Evolutionary conservation across 2,888 invertebrate species (phyloP), one percentile per base, ranked within the genome.

Genomic region (Hoplodrina ambigua): DNA sequence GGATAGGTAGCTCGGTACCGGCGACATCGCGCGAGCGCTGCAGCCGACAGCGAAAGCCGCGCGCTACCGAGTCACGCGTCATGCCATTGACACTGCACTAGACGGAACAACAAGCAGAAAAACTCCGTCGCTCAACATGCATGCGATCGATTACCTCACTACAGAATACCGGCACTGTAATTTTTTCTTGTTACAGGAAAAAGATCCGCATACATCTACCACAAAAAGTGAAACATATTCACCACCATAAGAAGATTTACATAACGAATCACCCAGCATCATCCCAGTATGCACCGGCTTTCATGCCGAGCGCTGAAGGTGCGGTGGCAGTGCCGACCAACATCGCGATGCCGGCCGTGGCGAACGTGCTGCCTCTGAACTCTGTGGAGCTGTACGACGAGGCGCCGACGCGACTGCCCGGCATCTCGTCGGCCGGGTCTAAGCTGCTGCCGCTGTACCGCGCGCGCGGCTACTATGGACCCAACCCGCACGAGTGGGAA

Each of bases 171-270:
- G 83, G 78, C 84, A 90, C 84, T 88, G 75, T 89, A 88, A 88
- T 83, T 89, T 90, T 87, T 80, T 90, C 84, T 95, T 95, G 94
- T 96, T 96, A 65, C 95, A 96, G 96, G 90, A 96, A 96, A 92
- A 96, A 96, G 91, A 96, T 96, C 88, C 96, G 96, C 89, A 96
- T 96, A 89, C 96, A 96, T 92, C 94, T 96, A 91, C 96, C 96
- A 86, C 96, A 96, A 91, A 95, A 95, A 87, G 96, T 96, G 90
- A 96, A 96, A 90, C 96, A 96, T 85, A 96, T 96, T 87, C 96
- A 96, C 86, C 96, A 96, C 84, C 96, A 96, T 81, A 96, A 96
- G 91, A 96, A 96, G 88, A 93, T 96, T 83, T 96, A 96, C 82
- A 96, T 96, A 77, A 96, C 96, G 76, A 94, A 96, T 86, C 94